A percentile compares a stretch with the other conserved stretches of the same genome.
Conservation (phyloP, 2,113 vertebrate species). For the Isichthys henryi region DNA sequence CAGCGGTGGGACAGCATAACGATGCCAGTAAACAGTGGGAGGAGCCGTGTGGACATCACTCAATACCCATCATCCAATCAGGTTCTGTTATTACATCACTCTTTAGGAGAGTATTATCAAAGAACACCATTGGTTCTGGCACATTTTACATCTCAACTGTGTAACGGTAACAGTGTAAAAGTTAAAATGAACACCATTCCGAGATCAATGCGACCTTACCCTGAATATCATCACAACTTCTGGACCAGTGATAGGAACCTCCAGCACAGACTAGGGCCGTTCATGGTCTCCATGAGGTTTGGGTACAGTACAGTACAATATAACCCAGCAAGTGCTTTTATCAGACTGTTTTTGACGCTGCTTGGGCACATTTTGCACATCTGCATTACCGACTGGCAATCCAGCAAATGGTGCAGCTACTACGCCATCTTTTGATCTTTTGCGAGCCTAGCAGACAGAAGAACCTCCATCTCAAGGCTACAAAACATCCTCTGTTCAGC, state of each 20-base stretch:
- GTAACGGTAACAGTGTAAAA: neutral
- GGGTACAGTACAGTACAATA: neutral
- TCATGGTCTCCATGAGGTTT: neutral
- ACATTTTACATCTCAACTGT: neutral
- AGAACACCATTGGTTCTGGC: neutral
- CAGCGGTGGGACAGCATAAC: neutral
- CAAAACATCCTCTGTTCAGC: neutral
- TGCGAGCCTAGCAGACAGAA: neutral
- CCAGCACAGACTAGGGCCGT: neutral
- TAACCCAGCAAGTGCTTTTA: neutral
- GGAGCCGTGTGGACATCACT: neutral
- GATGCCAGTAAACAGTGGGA: neutral
- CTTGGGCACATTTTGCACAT: neutral
- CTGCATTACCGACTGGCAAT: neutral
- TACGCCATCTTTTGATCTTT: neutral
- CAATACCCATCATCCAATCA: neutral
- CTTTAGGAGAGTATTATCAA: neutral
- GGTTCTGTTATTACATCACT: neutral
- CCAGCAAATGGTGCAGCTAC: neutral
- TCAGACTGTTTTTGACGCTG: neutral
- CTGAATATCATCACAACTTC: neutral
- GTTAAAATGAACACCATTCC: neutral
- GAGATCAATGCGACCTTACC: neutral
- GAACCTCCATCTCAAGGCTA: neutral
- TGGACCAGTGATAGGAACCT: neutral